Conservation (phyloP, 1,140 invertebrate species). For the Zaprionus camerounensis region DNA sequence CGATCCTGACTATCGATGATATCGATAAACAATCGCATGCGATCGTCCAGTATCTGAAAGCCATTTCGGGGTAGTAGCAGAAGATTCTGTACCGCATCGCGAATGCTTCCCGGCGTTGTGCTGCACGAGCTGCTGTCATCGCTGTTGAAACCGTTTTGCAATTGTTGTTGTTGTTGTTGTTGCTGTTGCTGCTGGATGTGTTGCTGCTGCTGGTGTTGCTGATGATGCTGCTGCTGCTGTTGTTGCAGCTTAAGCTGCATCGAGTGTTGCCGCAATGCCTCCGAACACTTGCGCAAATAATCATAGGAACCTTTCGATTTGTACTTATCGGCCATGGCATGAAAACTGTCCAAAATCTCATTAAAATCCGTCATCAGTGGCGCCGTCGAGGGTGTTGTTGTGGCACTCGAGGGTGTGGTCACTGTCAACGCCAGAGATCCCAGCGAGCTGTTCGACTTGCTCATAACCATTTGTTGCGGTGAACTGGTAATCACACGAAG, state of each 20-base stretch:
- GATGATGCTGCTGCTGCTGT: slow-evolving; percentile 61
- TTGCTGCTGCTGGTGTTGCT: slow-evolving; percentile 38
- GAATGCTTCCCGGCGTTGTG: slow-evolving; percentile 86
- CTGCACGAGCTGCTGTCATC: slow-evolving; percentile 83
- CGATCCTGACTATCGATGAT: slow-evolving; percentile 92
- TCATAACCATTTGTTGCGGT: slow-evolving; percentile 65
- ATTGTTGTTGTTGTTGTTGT: slow-evolving; percentile 39
- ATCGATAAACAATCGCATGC: slow-evolving; percentile 91
- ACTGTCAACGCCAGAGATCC: slow-evolving; percentile 51
- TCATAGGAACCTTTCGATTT: slow-evolving; percentile 84
- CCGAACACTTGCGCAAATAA: slow-evolving; percentile 83
- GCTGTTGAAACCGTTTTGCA: slow-evolving; percentile 69
- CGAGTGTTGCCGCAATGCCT: slow-evolving; percentile 79
- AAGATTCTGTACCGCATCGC: slow-evolving; percentile 88
- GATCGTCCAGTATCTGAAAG: slow-evolving; percentile 90
- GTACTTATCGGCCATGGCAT: slow-evolving; percentile 83
- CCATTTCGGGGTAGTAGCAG: slow-evolving; percentile 89
- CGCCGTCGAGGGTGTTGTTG: slow-evolving; percentile 77
- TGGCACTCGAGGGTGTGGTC: slow-evolving; percentile 66
- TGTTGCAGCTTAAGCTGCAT: slow-evolving; percentile 75
- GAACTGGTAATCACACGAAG: slow-evolving; percentile 70
- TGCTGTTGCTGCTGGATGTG: slow-evolving; percentile 45
- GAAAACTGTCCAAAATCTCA: slow-evolving; percentile 83
- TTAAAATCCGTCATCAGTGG: slow-evolving; percentile 80
- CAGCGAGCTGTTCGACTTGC: slow-evolving; percentile 68